These are phyloP conservation scores for Germaria angustata DNA, from an alignment of 2,888 invertebrate genomes.

Conservation along the genomic window DNA sequence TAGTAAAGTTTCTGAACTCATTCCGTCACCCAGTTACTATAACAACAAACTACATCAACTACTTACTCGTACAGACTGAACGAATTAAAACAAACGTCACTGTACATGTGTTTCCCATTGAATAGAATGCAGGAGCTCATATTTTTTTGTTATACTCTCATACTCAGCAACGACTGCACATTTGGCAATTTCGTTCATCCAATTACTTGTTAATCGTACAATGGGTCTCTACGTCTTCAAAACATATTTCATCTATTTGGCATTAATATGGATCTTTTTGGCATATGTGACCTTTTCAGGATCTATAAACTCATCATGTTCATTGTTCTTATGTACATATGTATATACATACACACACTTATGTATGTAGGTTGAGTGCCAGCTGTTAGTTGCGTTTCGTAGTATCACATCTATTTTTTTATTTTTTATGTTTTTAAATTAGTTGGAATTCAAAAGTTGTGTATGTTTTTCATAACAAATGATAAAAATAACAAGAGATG, in stretches of 20 bases:
- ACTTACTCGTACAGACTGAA: too few relatives aligned
- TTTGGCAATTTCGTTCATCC: neutral
- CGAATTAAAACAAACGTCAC: neutral
- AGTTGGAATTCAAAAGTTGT: slow-evolving; percentile 45
- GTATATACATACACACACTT: too few relatives aligned
- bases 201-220: slow-evolving; percentile 13
- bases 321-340: too few relatives aligned
- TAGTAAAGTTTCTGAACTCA: too few relatives aligned
- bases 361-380: slow-evolving; percentile 24
- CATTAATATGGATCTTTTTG: slow-evolving; percentile 33
- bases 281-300: slow-evolving; percentile 50
- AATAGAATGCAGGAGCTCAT: neutral
- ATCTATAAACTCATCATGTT: slow-evolving; percentile 1
- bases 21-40: too few relatives aligned
- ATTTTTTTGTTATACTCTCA: neutral
- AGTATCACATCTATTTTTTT: neutral
- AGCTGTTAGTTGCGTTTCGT: slow-evolving; percentile 33
- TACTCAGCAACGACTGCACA: neutral
- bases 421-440: slow-evolving; percentile 30
- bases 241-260: slow-evolving; percentile 13
- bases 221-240: neutral
- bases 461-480: slow-evolving; percentile 19
- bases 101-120: neutral
- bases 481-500: neutral
- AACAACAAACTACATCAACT: too few relatives aligned